A percentile compares a stretch with the other conserved stretches of the same genome.
These are phyloP conservation scores for Calameuta filiformis DNA, from an alignment of 2,888 invertebrate species.

Conservation along the genomic window DNA sequence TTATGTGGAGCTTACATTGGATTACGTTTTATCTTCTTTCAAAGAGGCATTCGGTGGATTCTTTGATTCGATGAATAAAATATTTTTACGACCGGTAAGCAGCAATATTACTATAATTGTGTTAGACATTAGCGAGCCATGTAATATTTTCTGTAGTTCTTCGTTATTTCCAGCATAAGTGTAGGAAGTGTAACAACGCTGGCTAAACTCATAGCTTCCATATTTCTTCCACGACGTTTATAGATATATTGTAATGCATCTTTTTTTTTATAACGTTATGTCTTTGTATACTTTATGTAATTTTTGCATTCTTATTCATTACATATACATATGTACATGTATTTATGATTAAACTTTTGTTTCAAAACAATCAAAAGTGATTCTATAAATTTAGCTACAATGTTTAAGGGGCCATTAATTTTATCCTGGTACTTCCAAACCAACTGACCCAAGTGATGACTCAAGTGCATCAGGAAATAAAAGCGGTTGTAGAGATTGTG, in stretches of 20 bases:
- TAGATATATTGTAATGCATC: slow-evolving; percentile 6
- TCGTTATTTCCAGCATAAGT: slow-evolving; percentile 45
- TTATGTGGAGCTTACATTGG: slow-evolving; percentile 46
- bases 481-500: slow-evolving; percentile 3
- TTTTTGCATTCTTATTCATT: slow-evolving; percentile 2
- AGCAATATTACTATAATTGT: slow-evolving; percentile 6
- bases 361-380: background rate
- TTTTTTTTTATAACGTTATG: background rate
- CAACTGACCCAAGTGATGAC: background rate
- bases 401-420: background rate
- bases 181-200: slow-evolving; percentile 46
- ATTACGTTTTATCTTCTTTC: slow-evolving; percentile 52
- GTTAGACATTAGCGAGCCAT: background rate
- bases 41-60: slow-evolving; percentile 52
- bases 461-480: too few species aligned
- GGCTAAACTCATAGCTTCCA: slow-evolving; percentile 23
- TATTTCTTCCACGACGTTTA: slow-evolving; percentile 7
- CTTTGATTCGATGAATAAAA: slow-evolving; percentile 39
- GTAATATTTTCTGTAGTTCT: slow-evolving; percentile 25
- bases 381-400: background rate
- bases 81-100: slow-evolving; percentile 53
- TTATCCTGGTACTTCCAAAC: slow-evolving; percentile 11
- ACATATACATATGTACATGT: slow-evolving; percentile 23
- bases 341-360: slow-evolving; percentile 37
- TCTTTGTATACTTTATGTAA: slow-evolving; percentile 4